Evolutionary conservation across 1,140 invertebrate species (phyloP), one percentile per base, ranked within the genome.

Genomic region (Whitmania pigra): DNA sequence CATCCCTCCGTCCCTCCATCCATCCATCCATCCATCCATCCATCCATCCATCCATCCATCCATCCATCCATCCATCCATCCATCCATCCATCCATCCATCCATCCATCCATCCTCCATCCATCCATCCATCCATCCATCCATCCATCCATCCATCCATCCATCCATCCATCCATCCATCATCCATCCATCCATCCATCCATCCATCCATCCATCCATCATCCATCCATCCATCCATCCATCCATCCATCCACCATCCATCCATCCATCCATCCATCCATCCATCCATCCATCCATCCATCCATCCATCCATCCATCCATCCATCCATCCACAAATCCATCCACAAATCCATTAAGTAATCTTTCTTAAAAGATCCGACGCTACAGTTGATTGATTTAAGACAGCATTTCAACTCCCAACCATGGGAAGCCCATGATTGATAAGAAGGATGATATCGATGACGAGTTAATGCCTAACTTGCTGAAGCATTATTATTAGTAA

Each of bases 21-120:
- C 15, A 63, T 63, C 13, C 57, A n/a, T 63, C 2, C 20, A n/a
- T 17, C 57, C 15, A n/a, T 63, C 57, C 57, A n/a, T 63, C 15
- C 57, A 63, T 63, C 15, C 57, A 63, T 63, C 15, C 57, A 63
- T 6, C 57, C 15, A 63, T 63, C 57, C 57, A 63, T 63, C 57
- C 57, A 63, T 63, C 57, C 57, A 63, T 63, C 57, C 57, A 63
- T 63, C 57, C 57, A 63, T 63, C 57, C 57, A 63, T 63, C 57
- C 57, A 6, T 63, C 15, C 57, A 63, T 6, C 57, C 15, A 63
- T 63, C 57, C 57, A 63, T 63, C 57, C 57, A 63, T 63, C 57
- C 57, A 63, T 57, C 9, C 55, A 57, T 57, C 9, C 55, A 57
- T 57, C 9, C 55, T 57, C 9, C 57, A 63, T 63, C 15, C 57